A percentile compares a stretch with the other conserved stretches of the same genome.
These are phyloP conservation scores for Salvelinus alpinus DNA, from an alignment of 2,113 vertebrate genomes.

Conservation along the genomic window DNA sequence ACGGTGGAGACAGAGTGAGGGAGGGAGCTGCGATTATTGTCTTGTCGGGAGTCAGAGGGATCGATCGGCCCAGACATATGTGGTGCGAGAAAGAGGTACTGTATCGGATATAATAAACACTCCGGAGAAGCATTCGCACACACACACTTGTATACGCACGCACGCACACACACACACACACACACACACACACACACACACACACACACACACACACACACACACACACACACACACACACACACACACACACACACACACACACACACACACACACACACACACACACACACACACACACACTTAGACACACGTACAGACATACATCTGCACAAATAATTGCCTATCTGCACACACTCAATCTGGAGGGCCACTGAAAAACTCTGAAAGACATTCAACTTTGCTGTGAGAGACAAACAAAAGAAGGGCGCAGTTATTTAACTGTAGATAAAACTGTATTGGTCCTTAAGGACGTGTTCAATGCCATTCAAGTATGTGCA, in stretches of 20 bases:
- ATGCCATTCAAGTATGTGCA: not conserved
- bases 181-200: constrained; percentile 41
- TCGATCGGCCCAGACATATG: constrained; percentile 96
- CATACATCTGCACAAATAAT: constrained; percentile 45
- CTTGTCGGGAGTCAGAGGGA: constrained; percentile 97
- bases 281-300: constrained; percentile 52
- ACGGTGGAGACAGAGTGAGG: constrained; percentile 77
- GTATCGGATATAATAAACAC: constrained; percentile 96
- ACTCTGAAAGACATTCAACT: not conserved
- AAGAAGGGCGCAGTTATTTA: not conserved
- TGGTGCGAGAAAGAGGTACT: constrained; percentile 91
- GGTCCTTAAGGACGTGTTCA: not conserved
- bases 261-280: constrained; percentile 13
- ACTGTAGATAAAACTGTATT: no score
- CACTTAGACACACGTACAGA: constrained; percentile 54
- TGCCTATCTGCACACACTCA: constrained; percentile 10
- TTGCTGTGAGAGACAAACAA: not conserved
- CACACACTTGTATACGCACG: constrained; percentile 57
- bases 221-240: constrained; percentile 35
- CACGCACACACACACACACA: constrained; percentile 23
- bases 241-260: constrained; percentile 15
- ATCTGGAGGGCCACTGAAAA: constrained; percentile 20
- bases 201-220: constrained; percentile 45
- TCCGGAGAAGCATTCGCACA: constrained; percentile 72
- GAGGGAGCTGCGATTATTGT: constrained; percentile 85